Evolutionary conservation across 2,797 vertebrate species (phyloP).

Genomic region (Catamblyrhynchus diadema): DNA sequence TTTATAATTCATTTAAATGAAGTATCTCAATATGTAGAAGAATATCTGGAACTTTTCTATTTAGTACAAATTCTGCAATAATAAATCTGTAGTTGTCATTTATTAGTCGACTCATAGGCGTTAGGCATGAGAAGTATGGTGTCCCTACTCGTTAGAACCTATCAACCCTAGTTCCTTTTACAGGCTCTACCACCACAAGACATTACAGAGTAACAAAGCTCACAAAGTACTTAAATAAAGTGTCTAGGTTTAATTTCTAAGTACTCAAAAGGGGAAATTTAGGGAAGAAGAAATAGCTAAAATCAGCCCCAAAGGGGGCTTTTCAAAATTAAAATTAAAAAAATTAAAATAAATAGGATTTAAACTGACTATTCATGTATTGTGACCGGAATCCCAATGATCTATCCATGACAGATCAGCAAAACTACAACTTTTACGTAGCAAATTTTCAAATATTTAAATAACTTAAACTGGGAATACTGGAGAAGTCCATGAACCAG

Average conservation of each 20-base stretch:
- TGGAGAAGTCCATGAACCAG: slow-evolving; percentile 64
- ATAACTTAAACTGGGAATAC: slow-evolving; percentile 72
- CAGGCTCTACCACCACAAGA: slow-evolving; percentile 77
- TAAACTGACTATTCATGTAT: slow-evolving; percentile 69
- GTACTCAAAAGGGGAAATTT: slow-evolving; percentile 73
- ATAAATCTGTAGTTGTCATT: slow-evolving; percentile 74
- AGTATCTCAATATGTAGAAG: slow-evolving; percentile 72
- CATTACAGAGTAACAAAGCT: slow-evolving; percentile 78
- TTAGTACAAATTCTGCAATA: slow-evolving; percentile 76
- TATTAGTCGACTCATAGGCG: slow-evolving; percentile 68
- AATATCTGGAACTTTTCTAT: slow-evolving; percentile 72
- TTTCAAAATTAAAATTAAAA: slow-evolving; percentile 63
- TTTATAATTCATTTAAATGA: slow-evolving; percentile 74
- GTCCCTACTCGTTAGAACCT: slow-evolving; percentile 73
- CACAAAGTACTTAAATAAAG: slow-evolving; percentile 81
- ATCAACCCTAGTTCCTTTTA: slow-evolving; percentile 70
- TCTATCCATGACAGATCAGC: slow-evolving; percentile 61
- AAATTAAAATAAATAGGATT: slow-evolving; percentile 81
- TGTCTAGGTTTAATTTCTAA: slow-evolving; percentile 77
- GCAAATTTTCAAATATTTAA: slow-evolving; percentile 76
- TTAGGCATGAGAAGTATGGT: slow-evolving; percentile 67
- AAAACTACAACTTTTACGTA: slow-evolving; percentile 64
- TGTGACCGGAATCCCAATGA: slow-evolving; percentile 73
- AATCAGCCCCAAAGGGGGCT: slow-evolving; percentile 63
- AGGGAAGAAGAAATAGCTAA: slow-evolving; percentile 71